Evolutionary conservation across 2,888 invertebrate genomes (phyloP).

Genomic region (Arrhopalites spinosus): DNA sequence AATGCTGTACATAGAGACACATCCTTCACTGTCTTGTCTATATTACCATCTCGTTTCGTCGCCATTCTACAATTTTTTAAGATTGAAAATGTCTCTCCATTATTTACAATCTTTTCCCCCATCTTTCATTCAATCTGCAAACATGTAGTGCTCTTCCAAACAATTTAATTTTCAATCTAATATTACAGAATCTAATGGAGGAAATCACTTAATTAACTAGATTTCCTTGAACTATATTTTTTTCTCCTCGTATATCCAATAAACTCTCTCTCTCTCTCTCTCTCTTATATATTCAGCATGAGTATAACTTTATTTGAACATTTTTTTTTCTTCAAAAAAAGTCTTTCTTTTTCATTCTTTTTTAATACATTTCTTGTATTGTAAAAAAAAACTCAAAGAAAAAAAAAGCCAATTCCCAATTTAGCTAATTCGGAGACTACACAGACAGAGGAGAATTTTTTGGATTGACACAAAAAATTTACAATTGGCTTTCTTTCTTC

Average conservation of each 20-base stretch:
- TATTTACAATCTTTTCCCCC: constrained; percentile 2
- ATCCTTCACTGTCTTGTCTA: too few relatives aligned
- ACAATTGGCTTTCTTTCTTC: too few relatives aligned
- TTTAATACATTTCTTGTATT: neutral
- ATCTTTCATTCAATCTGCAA: neutral
- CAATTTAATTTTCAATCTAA: constrained; percentile 24
- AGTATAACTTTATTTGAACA: neutral
- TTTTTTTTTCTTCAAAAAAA: neutral
- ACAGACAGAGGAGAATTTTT: too few relatives aligned
- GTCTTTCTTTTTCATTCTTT: neutral
- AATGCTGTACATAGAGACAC: too few relatives aligned
- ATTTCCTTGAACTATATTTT: constrained; percentile 19
- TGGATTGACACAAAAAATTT: too few relatives aligned
- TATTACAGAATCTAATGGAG: neutral
- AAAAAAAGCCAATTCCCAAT: too few relatives aligned
- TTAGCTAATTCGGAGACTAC: neutral
- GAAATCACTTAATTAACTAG: constrained; percentile 27
- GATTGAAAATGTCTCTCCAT: constrained; percentile 18
- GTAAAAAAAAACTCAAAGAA: too few relatives aligned
- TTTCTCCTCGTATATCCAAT: too few relatives aligned
- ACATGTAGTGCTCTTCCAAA: constrained; percentile 16
- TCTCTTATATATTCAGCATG: neutral
- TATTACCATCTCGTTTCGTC: neutral
- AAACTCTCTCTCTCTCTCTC: neutral
- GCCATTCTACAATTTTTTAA: neutral